Conservation (phyloP, 2,113 vertebrate species). For the Hoplias malabaricus region DNA sequence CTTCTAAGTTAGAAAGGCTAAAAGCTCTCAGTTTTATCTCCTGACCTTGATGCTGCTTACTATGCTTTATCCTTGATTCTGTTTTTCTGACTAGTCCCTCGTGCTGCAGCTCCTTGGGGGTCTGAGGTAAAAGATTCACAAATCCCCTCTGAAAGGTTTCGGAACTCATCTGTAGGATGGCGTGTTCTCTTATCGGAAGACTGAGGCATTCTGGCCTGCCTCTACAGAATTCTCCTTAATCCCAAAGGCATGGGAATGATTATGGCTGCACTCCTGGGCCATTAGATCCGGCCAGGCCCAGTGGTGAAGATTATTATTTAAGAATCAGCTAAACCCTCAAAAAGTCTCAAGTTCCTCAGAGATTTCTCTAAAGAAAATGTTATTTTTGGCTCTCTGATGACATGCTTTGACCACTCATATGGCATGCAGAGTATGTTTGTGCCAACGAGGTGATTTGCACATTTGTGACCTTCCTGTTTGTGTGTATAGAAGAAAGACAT, state of each 20-base stretch:
- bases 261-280: conserved; percentile 76
- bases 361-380: conserved; percentile 81
- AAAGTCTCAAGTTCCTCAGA: conserved; percentile 74
- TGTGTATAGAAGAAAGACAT: conserved; percentile 20
- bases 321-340: conserved; percentile 75
- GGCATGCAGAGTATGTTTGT: conserved; percentile 63
- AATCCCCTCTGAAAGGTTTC: conserved; percentile 63
- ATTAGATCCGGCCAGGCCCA: conserved; percentile 77
- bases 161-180: conserved; percentile 69
- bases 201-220: conserved; percentile 70
- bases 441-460: not conserved
- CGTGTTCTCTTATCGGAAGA: conserved; percentile 72
- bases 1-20: too few relatives aligned
- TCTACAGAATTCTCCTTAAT: conserved; percentile 71
- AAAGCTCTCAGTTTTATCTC: not conserved
- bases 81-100: not conserved
- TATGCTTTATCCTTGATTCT: conserved; percentile 43
- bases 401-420: conserved; percentile 70
- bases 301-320: conserved; percentile 80
- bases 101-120: conserved; percentile 43
- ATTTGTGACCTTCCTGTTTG: not conserved
- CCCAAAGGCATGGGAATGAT: conserved; percentile 76
- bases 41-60: conserved; percentile 39
- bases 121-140: conserved; percentile 67
- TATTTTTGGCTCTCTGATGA: conserved; percentile 74